These are phyloP conservation scores for Tachycineta bicolor DNA, from an alignment of 2,113 vertebrate species.

Conservation along the genomic window DNA sequence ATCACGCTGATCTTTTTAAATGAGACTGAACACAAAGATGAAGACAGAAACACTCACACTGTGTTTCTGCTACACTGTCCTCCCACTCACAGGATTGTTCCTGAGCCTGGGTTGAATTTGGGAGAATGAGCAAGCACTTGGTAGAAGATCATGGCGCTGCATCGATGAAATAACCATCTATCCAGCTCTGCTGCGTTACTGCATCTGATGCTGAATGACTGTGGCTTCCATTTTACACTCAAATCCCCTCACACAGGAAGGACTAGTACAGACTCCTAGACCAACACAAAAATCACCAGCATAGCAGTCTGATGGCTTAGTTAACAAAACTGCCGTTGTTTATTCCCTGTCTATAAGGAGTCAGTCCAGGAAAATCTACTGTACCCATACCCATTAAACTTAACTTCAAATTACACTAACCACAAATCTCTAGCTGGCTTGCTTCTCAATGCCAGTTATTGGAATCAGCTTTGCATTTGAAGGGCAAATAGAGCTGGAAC, in stretches of 20 bases:
- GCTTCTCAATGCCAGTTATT: conserved; percentile 44
- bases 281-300: background rate
- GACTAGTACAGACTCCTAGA: background rate
- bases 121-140: background rate
- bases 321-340: background rate
- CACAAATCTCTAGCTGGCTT: conserved; percentile 39
- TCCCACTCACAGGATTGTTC: background rate
- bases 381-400: conserved; percentile 35
- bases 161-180: background rate
- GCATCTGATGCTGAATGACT: background rate
- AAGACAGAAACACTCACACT: background rate
- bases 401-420: conserved; percentile 46
- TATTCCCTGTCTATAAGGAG: background rate
- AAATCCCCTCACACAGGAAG: background rate
- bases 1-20: background rate
- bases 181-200: background rate
- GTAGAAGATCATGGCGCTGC: background rate
- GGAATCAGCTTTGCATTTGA: conserved; percentile 68
- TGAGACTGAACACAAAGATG: background rate
- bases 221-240: background rate
- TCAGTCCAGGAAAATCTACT: conserved; percentile 42
- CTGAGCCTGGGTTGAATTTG: background rate
- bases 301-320: background rate
- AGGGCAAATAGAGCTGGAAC: conserved; percentile 67
- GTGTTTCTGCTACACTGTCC: background rate